Evolutionary conservation across 2,888 invertebrate genomes (phyloP).

Genomic region (Calliopum simillimum): DNA sequence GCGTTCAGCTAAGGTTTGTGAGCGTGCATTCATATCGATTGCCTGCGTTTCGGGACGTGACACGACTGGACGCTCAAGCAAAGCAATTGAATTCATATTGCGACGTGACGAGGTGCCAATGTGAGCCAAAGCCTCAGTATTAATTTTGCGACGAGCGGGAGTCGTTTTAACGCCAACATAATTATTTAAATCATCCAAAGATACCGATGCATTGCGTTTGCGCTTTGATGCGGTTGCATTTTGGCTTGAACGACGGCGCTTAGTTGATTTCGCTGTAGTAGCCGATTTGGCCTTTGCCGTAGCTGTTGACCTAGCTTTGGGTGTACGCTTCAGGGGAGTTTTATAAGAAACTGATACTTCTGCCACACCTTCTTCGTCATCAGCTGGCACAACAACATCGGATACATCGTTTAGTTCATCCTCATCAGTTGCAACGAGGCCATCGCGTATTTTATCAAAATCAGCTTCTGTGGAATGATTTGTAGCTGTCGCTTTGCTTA

Average conservation of each 20-base stretch:
- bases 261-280: conserved; percentile 48
- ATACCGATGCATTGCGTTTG: conserved; percentile 70
- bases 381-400: neutral
- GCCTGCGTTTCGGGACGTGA: conserved; percentile 77
- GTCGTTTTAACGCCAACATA: conserved; percentile 53
- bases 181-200: conserved; percentile 46
- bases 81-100: conserved; percentile 61
- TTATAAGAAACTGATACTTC: conserved; percentile 43
- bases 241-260: conserved; percentile 54
- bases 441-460: conserved; percentile 77
- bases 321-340: conserved; percentile 56
- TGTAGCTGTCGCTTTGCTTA: conserved; percentile 56
- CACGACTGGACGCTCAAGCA: conserved; percentile 65
- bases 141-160: conserved; percentile 55
- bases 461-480: conserved; percentile 74
- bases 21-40: conserved; percentile 80
- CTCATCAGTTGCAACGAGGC: conserved; percentile 61
- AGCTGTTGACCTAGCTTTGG: conserved; percentile 51
- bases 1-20: conserved; percentile 83
- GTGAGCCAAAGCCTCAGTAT: conserved; percentile 54
- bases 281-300: conserved; percentile 39
- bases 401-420: conserved; percentile 49
- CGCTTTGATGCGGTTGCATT: conserved; percentile 60
- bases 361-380: conserved; percentile 43
- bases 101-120: conserved; percentile 56